Evolutionary conservation across 2,888 invertebrate species (phyloP), one percentile per base, ranked within the genome.

Genomic region (Dryobota labecula): DNA sequence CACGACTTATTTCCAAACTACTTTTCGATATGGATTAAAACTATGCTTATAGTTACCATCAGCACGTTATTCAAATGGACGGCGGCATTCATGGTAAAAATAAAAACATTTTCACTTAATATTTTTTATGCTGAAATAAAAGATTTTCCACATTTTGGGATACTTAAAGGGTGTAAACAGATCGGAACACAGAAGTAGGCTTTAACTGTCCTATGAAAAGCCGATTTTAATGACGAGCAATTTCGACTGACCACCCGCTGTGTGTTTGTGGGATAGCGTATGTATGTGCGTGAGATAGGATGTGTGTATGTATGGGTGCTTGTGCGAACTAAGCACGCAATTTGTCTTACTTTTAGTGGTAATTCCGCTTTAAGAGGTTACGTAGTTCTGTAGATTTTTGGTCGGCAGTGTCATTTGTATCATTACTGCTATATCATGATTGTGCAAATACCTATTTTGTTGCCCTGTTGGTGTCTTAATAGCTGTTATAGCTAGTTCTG

Each of bases 191-290:
- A n/a, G n/a, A n/a, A n/a, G n/a, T n/a, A n/a, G n/a, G n/a, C n/a
- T n/a, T n/a, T n/a, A n/a, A n/a, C n/a, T n/a, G 70, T 76, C 49
- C 72, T 57, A 66, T 70, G 77, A 56, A 86, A 82, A 85, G 80
- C 82, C 82, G 69, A 79, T 79, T 86, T 85, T 82, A 87, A 83
- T 86, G 83, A 83, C 85, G 54, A 72, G 69, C 81, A 75, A 78
- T 86, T 84, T 78, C 60, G 58, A 45, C 63, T 57, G 62, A 69
- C 68, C 61, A 69, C 9, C 62, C 57, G 53, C 60, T 72, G 60
- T 71, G 33, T 24, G 60, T 36, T 11, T 13, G n/a, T 53, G 24
- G 15, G 30, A 11, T 4, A 33, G 15, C 24, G 15, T 20, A 61
- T 47, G 54, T 65, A 43, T 30, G 27, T 66, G n/a, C 11, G 41